phyloP scores from a whole-genome alignment of 1,140 invertebrate genomes.

The Leptinotarsa defecta region DNA sequence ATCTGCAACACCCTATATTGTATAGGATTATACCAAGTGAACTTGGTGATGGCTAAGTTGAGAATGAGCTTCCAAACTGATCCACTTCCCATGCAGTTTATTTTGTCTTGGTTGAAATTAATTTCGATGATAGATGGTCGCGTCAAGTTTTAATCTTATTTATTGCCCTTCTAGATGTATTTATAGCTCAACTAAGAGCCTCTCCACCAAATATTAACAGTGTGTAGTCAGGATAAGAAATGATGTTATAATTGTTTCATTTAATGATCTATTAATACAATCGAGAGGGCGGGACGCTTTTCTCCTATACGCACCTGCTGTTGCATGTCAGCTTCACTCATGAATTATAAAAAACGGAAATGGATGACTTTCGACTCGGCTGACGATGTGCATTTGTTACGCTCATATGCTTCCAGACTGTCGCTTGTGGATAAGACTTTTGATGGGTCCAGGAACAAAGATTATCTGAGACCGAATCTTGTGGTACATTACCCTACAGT shows the following conservation, averaged over 20 bases:
- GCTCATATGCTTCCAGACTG: background rate
- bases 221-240: background rate
- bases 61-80: background rate
- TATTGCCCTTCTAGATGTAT: background rate
- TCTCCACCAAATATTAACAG: constrained; percentile 5
- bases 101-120: constrained; percentile 8
- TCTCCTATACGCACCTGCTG: background rate
- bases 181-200: constrained; percentile 2
- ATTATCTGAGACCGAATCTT: no score
- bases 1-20: no score
- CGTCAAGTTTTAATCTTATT: constrained; percentile 6
- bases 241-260: constrained; percentile 6
- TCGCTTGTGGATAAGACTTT: background rate
- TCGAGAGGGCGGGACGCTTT: background rate
- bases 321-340: background rate
- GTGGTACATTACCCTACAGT: no score
- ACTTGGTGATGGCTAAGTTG: background rate
- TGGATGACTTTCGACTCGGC: background rate
- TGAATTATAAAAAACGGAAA: constrained; percentile 6
- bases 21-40: no score
- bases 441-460: background rate
- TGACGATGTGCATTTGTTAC: background rate
- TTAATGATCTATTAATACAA: constrained; percentile 1
- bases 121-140: constrained; percentile 1
- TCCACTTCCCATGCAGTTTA: constrained; percentile 7